A percentile compares a stretch with the other conserved stretches of the same genome.
These are phyloP conservation scores for Phalanger gymnotis DNA, from an alignment of 2,797 vertebrate genomes.

Conservation along the genomic window DNA sequence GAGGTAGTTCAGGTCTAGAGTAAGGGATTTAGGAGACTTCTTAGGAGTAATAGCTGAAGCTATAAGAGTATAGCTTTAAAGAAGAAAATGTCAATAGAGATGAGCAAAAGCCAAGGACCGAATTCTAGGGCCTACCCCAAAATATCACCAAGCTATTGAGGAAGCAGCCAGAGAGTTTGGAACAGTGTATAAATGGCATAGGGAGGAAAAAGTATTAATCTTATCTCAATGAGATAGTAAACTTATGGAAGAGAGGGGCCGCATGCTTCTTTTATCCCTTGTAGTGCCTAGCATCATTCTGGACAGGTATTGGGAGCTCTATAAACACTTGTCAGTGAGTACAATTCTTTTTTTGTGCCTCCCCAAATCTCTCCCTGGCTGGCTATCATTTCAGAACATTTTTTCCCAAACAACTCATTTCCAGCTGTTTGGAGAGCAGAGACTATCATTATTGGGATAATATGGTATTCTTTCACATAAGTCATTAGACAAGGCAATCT, in stretches of 20 bases:
- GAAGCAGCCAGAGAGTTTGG: fast-evolving
- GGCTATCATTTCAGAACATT: background rate
- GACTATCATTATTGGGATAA: background rate
- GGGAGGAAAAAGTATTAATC: background rate
- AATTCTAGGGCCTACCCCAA: background rate
- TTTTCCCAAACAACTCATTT: background rate
- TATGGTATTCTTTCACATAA: background rate
- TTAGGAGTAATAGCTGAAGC: background rate
- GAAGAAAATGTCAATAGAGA: background rate
- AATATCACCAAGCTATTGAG: background rate
- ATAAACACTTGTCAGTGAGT: background rate
- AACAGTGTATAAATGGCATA: background rate
- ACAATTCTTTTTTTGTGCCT: background rate
- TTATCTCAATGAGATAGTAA: no score
- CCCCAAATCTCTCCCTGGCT: no score
- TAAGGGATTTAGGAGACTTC: fast-evolving
- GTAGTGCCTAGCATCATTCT: background rate
- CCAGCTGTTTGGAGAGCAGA: background rate
- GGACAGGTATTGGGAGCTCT: background rate
- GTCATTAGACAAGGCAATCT: background rate
- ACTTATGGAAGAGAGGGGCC: background rate
- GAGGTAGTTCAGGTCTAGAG: fast-evolving
- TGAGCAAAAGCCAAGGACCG: background rate
- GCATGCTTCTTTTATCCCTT: background rate
- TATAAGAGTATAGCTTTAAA: background rate